These are phyloP conservation scores for Anisognathus igniventris DNA, from an alignment of 2,797 vertebrate genomes.

Conservation along the genomic window DNA sequence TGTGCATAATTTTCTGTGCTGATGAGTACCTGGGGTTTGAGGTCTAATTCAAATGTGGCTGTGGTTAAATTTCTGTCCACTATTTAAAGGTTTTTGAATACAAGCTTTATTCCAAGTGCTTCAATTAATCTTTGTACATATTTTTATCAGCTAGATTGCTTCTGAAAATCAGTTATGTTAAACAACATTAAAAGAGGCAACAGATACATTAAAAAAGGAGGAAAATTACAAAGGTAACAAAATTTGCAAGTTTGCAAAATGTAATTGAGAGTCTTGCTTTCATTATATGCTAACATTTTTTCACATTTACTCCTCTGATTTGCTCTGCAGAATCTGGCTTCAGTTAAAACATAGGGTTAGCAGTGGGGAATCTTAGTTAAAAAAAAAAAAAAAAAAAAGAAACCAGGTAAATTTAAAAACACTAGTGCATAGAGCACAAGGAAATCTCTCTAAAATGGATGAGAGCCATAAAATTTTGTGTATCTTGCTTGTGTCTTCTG, in stretches of 20 bases:
- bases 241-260: neutral
- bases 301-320: neutral
- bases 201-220: neutral
- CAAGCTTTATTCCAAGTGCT: conserved; percentile 37
- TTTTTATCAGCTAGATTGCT: conserved; percentile 39
- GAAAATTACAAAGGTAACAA: neutral
- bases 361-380: neutral
- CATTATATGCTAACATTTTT: neutral
- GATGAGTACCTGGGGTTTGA: conserved; percentile 28
- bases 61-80: neutral
- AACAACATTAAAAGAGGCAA: conserved; percentile 10
- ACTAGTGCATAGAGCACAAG: neutral
- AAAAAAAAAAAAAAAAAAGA: too few relatives aligned
- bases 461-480: neutral
- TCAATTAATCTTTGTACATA: conserved; percentile 54
- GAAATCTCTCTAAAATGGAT: neutral
- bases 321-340: neutral
- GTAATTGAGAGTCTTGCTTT: neutral
- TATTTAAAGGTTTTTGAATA: neutral
- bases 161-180: conserved; percentile 48
- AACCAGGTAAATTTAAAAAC: neutral
- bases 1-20: conserved; percentile 44
- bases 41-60: conserved; percentile 1
- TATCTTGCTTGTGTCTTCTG: neutral
- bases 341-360: too few relatives aligned